Base-by-base conservation (phyloP, 2,888 invertebrate genomes). In the Pantelozetes paolii region DNA sequence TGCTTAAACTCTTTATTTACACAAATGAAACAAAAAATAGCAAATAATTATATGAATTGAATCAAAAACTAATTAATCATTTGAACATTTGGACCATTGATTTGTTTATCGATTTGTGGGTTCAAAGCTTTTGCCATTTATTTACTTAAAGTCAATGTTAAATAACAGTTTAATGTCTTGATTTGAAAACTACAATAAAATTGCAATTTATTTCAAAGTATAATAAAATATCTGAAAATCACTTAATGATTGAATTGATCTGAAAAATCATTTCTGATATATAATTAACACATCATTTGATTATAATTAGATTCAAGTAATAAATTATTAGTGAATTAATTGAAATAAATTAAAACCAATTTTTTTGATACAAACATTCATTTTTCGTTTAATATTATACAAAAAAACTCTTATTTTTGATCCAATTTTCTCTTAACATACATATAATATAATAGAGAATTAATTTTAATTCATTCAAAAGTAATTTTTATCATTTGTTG, bases 311-410 rank as follows among this genome's bases (percentile, higher is more conserved):
- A 18, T 45, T 45, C 6, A 45, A 40, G 13, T 40, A 40, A 40
- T 45, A 45, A 45, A 45, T 45, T 45, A 45, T 45, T 62, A 62
- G 28, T 62, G 20, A 20, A 32, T 62, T 62, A 26, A 62, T 62
- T 13, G n/a, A 26, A n/a, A n/a, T n/a, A n/a, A n/a, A n/a, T n/a
- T n/a, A 32, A 20, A 32, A 26, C 13, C 28, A 26, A 62, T 62
- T 62, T 9, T 62, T 62, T 62, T 26, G 62, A n/a, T n/a, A n/a
- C n/a, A n/a, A n/a, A n/a, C n/a, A n/a, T n/a, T n/a, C n/a, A n/a
- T n/a, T n/a, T n/a, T n/a, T n/a, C n/a, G n/a, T n/a, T n/a, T n/a
- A n/a, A n/a, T 2, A 11, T 18, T 18, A 45, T 18, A 45, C 45
- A 45, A 45, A 18, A 45, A 45, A 45, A 45, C 45, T 45, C 45